Percentiles rank a stretch among this genome's conserved stretches.
Evolutionary conservation across 2,888 invertebrate genomes (phyloP).

Genomic region (Empis stercorea): DNA sequence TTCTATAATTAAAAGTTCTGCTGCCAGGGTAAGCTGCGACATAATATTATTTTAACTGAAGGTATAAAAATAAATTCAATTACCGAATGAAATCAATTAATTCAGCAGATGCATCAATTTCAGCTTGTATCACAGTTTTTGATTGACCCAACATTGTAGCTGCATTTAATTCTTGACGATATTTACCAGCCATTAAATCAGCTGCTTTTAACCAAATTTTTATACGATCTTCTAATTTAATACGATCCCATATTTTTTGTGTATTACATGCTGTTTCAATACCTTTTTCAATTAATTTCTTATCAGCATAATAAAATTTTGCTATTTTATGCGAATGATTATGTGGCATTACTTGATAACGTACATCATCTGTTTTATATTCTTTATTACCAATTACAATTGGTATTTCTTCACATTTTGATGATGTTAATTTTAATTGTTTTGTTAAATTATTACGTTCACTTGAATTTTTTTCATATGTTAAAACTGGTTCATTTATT

Average conservation of each 20-base stretch:
- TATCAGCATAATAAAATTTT: constrained; percentile 77
- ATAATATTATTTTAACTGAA: too few species aligned
- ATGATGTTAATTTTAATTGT: constrained; percentile 50
- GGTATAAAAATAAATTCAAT: constrained; percentile 19
- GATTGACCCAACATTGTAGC: constrained; percentile 94
- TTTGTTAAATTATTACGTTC: constrained; percentile 62
- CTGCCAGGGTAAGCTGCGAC: too few species aligned
- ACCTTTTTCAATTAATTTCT: constrained; percentile 66
- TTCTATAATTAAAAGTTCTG: too few species aligned
- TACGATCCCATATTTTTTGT: constrained; percentile 74
- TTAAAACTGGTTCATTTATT: constrained; percentile 62
- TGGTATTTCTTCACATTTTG: constrained; percentile 67
- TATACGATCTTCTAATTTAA: constrained; percentile 62
- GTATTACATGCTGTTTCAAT: constrained; percentile 62
- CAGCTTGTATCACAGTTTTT: constrained; percentile 88
- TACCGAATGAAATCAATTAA: constrained; percentile 80
- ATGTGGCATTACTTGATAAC: constrained; percentile 76
- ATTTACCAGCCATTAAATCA: constrained; percentile 71
- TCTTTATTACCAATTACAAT: constrained; percentile 85
- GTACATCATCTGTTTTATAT: constrained; percentile 54
- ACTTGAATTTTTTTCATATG: constrained; percentile 64
- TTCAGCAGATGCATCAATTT: constrained; percentile 91
- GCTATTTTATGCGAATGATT: constrained; percentile 74
- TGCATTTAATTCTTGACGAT: constrained; percentile 79
- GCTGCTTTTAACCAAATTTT: constrained; percentile 77